Conservation (phyloP, 2,888 invertebrate species). For the Abrostola tripartita region DNA sequence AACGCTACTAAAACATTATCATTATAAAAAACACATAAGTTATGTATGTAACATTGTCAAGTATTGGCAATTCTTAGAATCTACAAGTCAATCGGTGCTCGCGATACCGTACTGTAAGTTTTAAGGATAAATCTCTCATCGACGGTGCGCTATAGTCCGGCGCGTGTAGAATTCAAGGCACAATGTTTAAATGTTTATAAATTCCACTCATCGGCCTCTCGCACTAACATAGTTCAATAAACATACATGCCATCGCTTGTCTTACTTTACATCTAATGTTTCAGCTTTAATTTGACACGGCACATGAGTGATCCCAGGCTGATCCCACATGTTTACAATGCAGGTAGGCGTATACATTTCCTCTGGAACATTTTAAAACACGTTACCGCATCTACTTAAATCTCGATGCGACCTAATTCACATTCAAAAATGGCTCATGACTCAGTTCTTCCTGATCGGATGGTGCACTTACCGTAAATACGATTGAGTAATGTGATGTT, state of each 20-base stretch:
- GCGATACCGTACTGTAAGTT: conserved; percentile 60
- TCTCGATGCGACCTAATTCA: conserved; percentile 72
- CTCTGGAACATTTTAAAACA: conserved; percentile 57
- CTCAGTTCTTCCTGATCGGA: conserved; percentile 72
- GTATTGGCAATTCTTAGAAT: conserved; percentile 52
- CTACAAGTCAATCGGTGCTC: conserved; percentile 66
- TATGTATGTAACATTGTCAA: conserved; percentile 33
- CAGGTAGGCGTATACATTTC: conserved; percentile 32
- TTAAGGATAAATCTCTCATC: conserved; percentile 80
- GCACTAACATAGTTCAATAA: conserved; percentile 75
- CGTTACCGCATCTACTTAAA: conserved; percentile 67
- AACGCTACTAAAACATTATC: conserved; percentile 14
- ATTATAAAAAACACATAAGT: conserved; percentile 33
- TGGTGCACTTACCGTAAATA: conserved; percentile 73
- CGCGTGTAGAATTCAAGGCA: conserved; percentile 62
- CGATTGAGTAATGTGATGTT: conserved; percentile 72
- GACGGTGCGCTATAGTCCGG: conserved; percentile 62
- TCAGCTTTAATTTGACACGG: conserved; percentile 53
- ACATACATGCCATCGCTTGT: conserved; percentile 67
- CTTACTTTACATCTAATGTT: conserved; percentile 52
- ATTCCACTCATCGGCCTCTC: conserved; percentile 76
- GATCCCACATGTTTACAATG: conserved; percentile 28
- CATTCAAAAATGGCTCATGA: conserved; percentile 74
- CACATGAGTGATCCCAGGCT: conserved; percentile 33
- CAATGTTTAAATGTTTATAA: conserved; percentile 79